Base-by-base conservation (phyloP, 2,888 invertebrate species). In the Patella depressa region DNA sequence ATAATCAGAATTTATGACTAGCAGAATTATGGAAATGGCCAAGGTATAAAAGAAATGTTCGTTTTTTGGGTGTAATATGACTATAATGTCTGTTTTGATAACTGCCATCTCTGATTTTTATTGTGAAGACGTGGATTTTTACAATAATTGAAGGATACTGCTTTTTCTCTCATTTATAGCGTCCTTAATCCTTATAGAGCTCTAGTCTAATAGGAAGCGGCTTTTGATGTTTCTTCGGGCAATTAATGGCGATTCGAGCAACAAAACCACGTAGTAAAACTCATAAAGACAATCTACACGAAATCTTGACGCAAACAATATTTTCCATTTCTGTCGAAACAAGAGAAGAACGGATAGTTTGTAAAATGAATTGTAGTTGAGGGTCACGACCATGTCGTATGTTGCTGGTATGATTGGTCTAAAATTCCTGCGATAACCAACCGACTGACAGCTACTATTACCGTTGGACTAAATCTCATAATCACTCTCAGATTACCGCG, bases 271-370 rank as follows among this genome's bases (percentile, higher is more conserved):
- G 65, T 24, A 65, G 65, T 65, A 24, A 65, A 65, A 65, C 19
- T 24, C 65, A 65, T 65, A 65, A 65, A 65, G 65, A 65, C 65
- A 65, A 65, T 65, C 65, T 65, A 65, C 19, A 65, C 19, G 24
- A 65, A 65, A 65, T 65, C 65, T 65, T 65, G 65, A 65, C 65
- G 65, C 65, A 65, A 65, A 65, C 65, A 65, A 65, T 65, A 65
- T 65, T 65, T 24, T 65, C 24, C 19, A 24, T 65, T 24, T 65
- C 24, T 65, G 65, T 65, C 65, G 19, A 24, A 24, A 24, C 19
- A 65, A 12, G 65, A 65, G 65, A 65, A 19, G 65, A 24, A 65
- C 19, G 11, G 24, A 24, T 65, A 65, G 65, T 65, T 65, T 65
- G 24, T 4, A 65, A 24, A 65, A 65, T 65, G 65, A 65, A 65